These are phyloP conservation scores for Fratercula arctica DNA, from an alignment of 2,797 vertebrate species.

Conservation along the genomic window DNA sequence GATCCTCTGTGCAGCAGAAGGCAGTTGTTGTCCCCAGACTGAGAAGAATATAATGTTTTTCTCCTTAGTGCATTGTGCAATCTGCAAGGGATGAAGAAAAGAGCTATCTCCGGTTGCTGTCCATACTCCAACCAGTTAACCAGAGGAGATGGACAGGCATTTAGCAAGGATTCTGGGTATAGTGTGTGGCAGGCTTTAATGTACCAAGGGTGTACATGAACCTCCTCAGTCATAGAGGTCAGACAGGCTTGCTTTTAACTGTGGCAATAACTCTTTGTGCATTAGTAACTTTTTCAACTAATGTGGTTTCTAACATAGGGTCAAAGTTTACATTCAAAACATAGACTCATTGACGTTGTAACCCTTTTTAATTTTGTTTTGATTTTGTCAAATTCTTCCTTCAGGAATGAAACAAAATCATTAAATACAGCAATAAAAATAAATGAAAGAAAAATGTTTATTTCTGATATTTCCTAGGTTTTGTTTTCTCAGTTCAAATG, in stretches of 20 bases:
- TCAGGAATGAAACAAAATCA: neutral
- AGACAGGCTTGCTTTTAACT: neutral
- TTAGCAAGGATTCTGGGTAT: neutral
- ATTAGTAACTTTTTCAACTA: neutral
- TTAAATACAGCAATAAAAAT: neutral
- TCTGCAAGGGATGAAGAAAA: neutral
- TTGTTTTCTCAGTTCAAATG: neutral
- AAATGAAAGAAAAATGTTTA: neutral
- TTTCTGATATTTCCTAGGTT: neutral
- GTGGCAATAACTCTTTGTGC: neutral
- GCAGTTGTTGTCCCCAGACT: neutral
- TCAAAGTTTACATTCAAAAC: neutral
- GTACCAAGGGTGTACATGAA: rapidly evolving
- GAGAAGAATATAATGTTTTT: neutral
- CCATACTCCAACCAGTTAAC: neutral
- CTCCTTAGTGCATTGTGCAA: neutral
- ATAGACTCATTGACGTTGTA: neutral
- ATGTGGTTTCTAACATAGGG: neutral
- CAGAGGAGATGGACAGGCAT: neutral
- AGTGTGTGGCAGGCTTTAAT: neutral
- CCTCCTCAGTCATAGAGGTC: neutral
- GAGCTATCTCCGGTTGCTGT: neutral
- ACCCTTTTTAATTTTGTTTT: neutral
- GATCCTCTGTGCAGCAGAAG: neutral
- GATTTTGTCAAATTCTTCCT: neutral